A percentile compares a stretch with the other conserved stretches of the same genome.
phyloP scores from a whole-genome alignment of 2,113 vertebrate species.

The Malurus alboscapulatus region DNA sequence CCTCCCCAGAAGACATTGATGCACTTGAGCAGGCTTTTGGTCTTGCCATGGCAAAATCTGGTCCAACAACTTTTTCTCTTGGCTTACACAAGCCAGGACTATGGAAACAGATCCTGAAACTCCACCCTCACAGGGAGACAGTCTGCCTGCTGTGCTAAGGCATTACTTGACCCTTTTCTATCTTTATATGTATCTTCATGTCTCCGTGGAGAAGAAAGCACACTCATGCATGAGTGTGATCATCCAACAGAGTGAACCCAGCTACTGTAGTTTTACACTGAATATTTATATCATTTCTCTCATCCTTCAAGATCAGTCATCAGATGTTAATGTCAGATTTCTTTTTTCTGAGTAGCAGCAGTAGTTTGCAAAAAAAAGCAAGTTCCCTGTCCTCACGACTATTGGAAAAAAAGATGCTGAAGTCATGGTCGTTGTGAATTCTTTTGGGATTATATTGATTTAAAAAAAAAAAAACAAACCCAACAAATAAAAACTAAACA shows the following conservation, averaged over 20 bases:
- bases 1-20: neutral
- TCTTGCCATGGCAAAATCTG: neutral
- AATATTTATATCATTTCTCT: neutral
- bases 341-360: neutral
- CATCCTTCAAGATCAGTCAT: neutral
- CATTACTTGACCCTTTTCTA: neutral
- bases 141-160: neutral
- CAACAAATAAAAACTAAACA: neutral
- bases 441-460: neutral
- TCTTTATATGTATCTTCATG: neutral
- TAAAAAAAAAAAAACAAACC: neutral
- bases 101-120: neutral
- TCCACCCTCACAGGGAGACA: neutral
- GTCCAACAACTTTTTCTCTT: neutral
- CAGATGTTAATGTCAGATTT: neutral
- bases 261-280: neutral
- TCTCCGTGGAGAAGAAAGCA: neutral
- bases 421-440: neutral
- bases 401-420: neutral
- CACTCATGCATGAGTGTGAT: neutral
- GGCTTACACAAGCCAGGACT: neutral
- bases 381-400: neutral
- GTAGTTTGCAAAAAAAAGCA: neutral
- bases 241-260: neutral
- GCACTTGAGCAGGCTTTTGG: neutral